Evolutionary conservation across 1,140 invertebrate genomes (phyloP), one percentile per base, ranked within the genome.

Genomic region (Heliconius congener): DNA sequence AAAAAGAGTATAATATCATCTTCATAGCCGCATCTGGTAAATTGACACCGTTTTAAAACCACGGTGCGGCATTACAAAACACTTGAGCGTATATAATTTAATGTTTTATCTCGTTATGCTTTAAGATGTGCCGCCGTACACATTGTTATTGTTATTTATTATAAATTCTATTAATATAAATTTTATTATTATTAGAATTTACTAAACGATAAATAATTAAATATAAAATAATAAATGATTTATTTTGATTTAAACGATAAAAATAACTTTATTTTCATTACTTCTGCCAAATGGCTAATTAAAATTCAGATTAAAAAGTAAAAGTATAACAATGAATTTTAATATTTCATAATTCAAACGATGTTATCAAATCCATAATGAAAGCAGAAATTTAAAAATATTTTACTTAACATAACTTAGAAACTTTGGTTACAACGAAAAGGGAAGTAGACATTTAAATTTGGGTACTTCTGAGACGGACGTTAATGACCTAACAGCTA

Each of bases 391-490:
- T 27, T 30, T 27, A 11, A 66, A 66, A 66, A 66, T 66, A 66
- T 23, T 66, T 66, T 23, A 66, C 27, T 6, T 66, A 66, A 66
- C 27, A 66, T 30, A 66, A 66, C 23, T 16, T 66, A 66, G 27
- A 16, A 66, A 82, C 74, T 85, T 82, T 71, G 70, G 78, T 74
- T 88, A 87, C 87, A 92, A 90, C 85, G 81, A 88, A 88, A 82
- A 86, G 87, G 82, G 83, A 89, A 90, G 84, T 90, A 86, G 88
- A 90, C 85, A 91, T 93, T 94, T 91, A 88, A 91, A 90, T 93
- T 91, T 86, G 86, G 84, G 83, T 79, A 82, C 84, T 90, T 82
- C 83, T 90, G 81, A 86, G 87, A 86, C 86, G 86, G 86, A 86
- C 88, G 88, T 92, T 93, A 91, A 93, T 90, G 90, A 89, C 86